Conservation (phyloP, 1,140 invertebrate species). For the Magallana angulata region DNA sequence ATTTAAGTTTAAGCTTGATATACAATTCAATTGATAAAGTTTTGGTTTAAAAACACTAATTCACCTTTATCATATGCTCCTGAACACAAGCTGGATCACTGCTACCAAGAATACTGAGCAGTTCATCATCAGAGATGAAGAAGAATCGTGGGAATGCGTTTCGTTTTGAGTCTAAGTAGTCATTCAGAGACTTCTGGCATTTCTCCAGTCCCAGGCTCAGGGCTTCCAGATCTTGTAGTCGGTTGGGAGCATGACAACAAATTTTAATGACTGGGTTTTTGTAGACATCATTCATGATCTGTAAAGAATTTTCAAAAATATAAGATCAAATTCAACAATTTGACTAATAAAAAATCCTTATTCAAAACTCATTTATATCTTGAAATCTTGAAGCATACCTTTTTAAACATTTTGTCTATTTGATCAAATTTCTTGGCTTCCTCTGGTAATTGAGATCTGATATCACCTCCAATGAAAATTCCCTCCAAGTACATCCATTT, state of each 20-base stretch:
- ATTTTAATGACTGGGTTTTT: constrained; percentile 88
- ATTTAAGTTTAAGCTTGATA: no score
- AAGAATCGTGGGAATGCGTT: constrained; percentile 93
- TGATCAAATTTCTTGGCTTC: constrained; percentile 93
- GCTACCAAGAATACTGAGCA: constrained; percentile 92
- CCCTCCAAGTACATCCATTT: constrained; percentile 95
- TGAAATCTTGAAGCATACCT: constrained; percentile 79
- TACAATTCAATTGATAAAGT: no score
- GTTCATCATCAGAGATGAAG: constrained; percentile 95
- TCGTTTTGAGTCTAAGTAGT: constrained; percentile 92
- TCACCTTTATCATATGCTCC: constrained; percentile 93
- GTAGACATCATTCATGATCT: constrained; percentile 90
- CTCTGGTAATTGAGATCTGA: constrained; percentile 89
- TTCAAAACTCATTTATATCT: not conserved
- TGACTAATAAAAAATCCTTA: no score
- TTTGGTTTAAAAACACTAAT: no score
- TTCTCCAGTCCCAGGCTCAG: constrained; percentile 89
- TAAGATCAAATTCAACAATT: not conserved
- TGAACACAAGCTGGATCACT: constrained; percentile 89
- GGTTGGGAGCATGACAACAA: constrained; percentile 86
- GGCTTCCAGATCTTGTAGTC: constrained; percentile 87
- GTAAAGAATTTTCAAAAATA: not conserved
- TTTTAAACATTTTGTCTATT: constrained; percentile 89
- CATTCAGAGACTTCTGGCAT: constrained; percentile 93
- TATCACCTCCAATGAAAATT: constrained; percentile 93